A percentile compares a stretch with the other conserved stretches of the same genome.
These are phyloP conservation scores for Passerina amoena DNA, from an alignment of 2,113 vertebrate species.

Conservation along the genomic window DNA sequence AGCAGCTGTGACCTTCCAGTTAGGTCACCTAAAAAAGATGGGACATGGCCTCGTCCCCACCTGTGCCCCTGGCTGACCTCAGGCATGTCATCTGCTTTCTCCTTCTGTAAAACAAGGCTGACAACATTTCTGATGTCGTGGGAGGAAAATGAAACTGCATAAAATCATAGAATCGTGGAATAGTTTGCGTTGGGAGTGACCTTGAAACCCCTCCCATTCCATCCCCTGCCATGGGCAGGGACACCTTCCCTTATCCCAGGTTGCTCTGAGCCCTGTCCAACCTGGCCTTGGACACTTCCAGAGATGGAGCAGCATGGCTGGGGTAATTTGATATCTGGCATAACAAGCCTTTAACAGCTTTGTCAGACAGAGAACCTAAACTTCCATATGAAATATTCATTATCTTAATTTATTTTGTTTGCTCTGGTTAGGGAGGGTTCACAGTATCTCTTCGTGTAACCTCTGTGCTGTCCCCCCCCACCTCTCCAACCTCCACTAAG, in stretches of 20 bases:
- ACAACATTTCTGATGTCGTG: neutral
- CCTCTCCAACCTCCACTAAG: neutral
- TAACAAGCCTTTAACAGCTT: neutral
- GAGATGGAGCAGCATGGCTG: neutral
- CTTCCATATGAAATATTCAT: neutral
- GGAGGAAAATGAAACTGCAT: neutral
- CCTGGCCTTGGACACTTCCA: neutral
- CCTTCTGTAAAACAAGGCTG: neutral
- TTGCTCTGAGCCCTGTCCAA: accelerated
- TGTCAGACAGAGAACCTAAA: neutral
- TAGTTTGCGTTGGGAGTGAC: neutral
- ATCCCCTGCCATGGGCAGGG: neutral
- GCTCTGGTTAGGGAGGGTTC: neutral
- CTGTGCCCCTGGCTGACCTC: neutral
- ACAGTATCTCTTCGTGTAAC: neutral
- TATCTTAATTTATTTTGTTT: neutral
- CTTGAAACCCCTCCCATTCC: neutral
- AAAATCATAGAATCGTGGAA: neutral
- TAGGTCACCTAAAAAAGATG: neutral
- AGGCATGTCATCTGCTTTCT: neutral
- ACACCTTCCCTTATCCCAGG: neutral
- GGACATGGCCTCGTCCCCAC: neutral
- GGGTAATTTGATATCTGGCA: neutral
- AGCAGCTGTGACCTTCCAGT: neutral
- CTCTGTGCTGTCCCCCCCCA: accelerated